Base-by-base conservation (phyloP, 2,797 vertebrate species). In the Spinus pinus region DNA sequence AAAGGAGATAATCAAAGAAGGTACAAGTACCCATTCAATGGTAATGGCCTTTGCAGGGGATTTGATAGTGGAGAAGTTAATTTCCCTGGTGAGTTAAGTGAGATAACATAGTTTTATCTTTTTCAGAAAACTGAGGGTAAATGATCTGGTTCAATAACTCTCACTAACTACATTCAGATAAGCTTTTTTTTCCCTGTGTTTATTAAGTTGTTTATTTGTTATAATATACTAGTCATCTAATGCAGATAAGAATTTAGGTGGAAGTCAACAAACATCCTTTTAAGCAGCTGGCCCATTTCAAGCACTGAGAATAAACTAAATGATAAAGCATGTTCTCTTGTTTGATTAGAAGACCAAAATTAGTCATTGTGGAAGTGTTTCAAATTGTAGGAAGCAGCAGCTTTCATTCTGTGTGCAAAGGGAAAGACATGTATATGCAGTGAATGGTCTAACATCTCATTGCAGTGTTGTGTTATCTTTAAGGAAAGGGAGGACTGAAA, bases 71-170 rank as follows among this genome's bases (percentile, higher is more conserved):
- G 94, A 97, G 95, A 98, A 99, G 97, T 99, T 99, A 99, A 99
- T 99, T 99, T 99, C 99, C 98, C 98, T 97, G 98, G 99, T 99
- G 99, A 99, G 98, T 97, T 98, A 98, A 98, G 97, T 98, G 98
- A 98, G 98, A 98, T 98, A 99, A 98, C 97, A 97, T 97, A 98
- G 98, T 98, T 99, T 99, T 99, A 99, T 99, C 98, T 98, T 98
- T 98, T 98, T 97, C 96, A 98, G 98, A 98, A 98, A 98, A 98
- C 98, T 98, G 98, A 98, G 97, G 97, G 96, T 98, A 98, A 99
- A 99, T 99, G 98, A 98, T 98, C 98, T 98, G 96, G 97, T 97
- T 98, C 98, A 97, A 98, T 98, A 98, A 97, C 86, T 98, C 98
- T 98, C 98, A 98, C 98, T 98, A 97, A 98, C 97, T 85, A 91